phyloP scores from a whole-genome alignment of 2,113 vertebrate species.

The Barbus barbus region DNA sequence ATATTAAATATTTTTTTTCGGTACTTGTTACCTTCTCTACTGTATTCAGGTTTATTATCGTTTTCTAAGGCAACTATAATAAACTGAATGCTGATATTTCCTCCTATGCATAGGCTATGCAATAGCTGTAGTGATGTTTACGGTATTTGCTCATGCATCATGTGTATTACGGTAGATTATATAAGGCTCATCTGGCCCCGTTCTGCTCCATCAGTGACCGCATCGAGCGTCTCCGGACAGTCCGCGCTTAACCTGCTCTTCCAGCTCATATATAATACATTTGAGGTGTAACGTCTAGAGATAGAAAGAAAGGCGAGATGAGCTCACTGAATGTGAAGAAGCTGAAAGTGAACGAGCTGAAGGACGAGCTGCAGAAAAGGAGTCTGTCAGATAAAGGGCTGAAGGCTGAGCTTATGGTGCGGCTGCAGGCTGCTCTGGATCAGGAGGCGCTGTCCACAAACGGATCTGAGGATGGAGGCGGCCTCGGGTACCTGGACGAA shows the following conservation, averaged over 20 bases:
- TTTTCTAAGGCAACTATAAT: background rate
- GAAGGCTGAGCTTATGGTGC: slow-evolving; percentile 96
- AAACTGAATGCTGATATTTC: background rate
- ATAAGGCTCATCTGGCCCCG: background rate
- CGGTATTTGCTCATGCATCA: background rate
- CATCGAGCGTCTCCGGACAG: background rate
- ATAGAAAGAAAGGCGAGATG: slow-evolving; percentile 69
- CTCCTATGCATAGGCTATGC: no score
- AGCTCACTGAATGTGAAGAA: slow-evolving; percentile 94
- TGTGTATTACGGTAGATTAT: slow-evolving; percentile 22
- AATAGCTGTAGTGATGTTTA: background rate
- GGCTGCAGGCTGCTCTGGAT: slow-evolving; percentile 92
- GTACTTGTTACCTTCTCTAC: no score
- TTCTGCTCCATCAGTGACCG: background rate
- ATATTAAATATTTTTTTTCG: no score
- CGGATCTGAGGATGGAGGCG: slow-evolving; percentile 75
- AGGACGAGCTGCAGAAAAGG: slow-evolving; percentile 95
- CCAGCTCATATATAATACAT: background rate
- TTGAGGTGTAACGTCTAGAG: background rate
- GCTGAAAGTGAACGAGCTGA: slow-evolving; percentile 95
- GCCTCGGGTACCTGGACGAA: slow-evolving; percentile 67
- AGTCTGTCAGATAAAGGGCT: slow-evolving; percentile 92
- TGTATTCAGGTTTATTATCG: background rate
- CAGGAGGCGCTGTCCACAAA: slow-evolving; percentile 81
- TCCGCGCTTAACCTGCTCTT: slow-evolving; percentile 1